phyloP scores from a whole-genome alignment of 2,888 invertebrate genomes.

The Dasypogon diadema region DNA sequence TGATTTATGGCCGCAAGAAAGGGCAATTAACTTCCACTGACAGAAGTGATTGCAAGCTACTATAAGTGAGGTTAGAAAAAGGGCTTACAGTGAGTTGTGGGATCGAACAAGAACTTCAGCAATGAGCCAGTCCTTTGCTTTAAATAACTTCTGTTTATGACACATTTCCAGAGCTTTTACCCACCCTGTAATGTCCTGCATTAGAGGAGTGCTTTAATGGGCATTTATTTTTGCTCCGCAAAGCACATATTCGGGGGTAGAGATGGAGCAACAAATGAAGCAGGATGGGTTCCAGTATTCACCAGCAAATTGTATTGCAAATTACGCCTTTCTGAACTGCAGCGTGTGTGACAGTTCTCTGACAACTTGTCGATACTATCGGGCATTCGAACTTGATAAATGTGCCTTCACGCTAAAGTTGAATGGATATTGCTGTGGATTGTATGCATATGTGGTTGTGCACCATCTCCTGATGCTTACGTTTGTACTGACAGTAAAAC shows the following conservation, averaged over 20 bases:
- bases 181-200: neutral
- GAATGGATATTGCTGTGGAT: slow-evolving; percentile 39
- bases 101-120: neutral
- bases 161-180: slow-evolving; percentile 21
- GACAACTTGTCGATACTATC: slow-evolving; percentile 56
- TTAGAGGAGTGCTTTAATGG: slow-evolving; percentile 1
- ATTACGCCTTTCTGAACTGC: slow-evolving; percentile 31
- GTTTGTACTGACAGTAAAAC: slow-evolving; percentile 32
- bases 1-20: slow-evolving; percentile 49
- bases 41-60: slow-evolving; percentile 30
- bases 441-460: slow-evolving; percentile 17
- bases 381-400: slow-evolving; percentile 56
- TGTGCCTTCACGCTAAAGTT: slow-evolving; percentile 51
- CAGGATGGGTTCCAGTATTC: neutral
- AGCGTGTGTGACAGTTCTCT: slow-evolving; percentile 53
- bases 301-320: slow-evolving; percentile 41
- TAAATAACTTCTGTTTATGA: neutral
- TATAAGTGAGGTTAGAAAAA: slow-evolving; percentile 3
- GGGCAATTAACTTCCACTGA: slow-evolving; percentile 49
- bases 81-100: neutral
- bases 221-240: slow-evolving; percentile 4
- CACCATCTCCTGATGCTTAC: slow-evolving; percentile 29
- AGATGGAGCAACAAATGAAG: slow-evolving; percentile 32
- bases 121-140: neutral
- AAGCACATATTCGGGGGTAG: neutral